A percentile compares a stretch with the other conserved stretches of the same genome.
phyloP scores from a whole-genome alignment of 1,140 invertebrate species.

The Cherax quadricarinatus region DNA sequence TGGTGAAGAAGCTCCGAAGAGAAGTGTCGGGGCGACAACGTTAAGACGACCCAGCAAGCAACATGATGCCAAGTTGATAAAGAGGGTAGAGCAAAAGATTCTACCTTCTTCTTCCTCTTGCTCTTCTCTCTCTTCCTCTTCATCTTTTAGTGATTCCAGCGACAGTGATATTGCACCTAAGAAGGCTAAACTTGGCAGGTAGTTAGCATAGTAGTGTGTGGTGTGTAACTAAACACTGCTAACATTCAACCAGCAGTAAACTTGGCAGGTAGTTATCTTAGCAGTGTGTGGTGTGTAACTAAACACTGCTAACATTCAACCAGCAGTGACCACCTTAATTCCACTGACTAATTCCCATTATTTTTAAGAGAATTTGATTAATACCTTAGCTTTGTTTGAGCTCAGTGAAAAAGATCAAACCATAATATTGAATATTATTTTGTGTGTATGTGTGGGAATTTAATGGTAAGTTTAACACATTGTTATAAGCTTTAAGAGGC shows the following conservation, averaged over 20 bases:
- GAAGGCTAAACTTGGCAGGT: constrained; percentile 58
- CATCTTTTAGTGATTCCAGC: constrained; percentile 64
- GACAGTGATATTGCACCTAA: constrained; percentile 61
- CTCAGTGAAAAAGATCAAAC: too few relatives aligned
- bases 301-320: not conserved
- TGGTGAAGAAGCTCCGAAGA: constrained; percentile 43
- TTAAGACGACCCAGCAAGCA: constrained; percentile 13
- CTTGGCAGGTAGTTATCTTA: constrained; percentile 46
- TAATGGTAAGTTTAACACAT: too few relatives aligned
- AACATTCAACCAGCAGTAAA: not conserved
- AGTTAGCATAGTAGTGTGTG: constrained; percentile 23
- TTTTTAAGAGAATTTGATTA: too few relatives aligned
- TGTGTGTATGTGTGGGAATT: too few relatives aligned
- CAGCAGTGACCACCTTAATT: not conserved
- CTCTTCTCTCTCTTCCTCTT: constrained; percentile 41
- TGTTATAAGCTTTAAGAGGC: too few relatives aligned
- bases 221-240: not conserved
- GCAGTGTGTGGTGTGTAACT: not conserved
- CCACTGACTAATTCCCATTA: too few relatives aligned
- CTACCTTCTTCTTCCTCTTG: constrained; percentile 57
- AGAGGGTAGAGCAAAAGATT: constrained; percentile 53
- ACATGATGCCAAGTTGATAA: constrained; percentile 8
- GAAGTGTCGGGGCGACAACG: not conserved
- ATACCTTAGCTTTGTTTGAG: too few relatives aligned
- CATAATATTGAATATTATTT: too few relatives aligned